Conservation (phyloP, 2,888 invertebrate species). For the Drosophila parthenogenetica region DNA sequence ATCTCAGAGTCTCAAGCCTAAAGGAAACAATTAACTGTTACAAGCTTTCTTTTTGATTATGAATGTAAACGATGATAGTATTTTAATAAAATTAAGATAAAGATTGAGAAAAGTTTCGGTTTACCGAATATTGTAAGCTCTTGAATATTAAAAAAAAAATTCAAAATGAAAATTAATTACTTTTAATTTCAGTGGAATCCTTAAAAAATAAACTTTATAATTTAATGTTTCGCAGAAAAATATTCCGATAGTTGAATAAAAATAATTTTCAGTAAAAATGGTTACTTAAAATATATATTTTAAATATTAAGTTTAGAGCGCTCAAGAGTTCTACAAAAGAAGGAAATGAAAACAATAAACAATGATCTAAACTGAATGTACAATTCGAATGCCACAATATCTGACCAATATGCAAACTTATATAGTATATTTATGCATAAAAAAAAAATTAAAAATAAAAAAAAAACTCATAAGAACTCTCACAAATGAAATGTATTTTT, state of each 20-base stretch:
- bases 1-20: slow-evolving; percentile 8
- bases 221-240: too few species aligned
- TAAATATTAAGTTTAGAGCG: too few species aligned
- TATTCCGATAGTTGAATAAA: too few species aligned
- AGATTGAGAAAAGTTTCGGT: slow-evolving; percentile 14
- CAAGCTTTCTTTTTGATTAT: slow-evolving; percentile 22
- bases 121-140: slow-evolving; percentile 21
- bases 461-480: slow-evolving; percentile 40
- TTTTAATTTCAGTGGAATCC: too few species aligned
- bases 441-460: slow-evolving; percentile 13
- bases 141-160: slow-evolving; percentile 9
- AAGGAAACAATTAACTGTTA: slow-evolving; percentile 14
- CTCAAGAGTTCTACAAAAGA: slow-evolving; percentile 5
- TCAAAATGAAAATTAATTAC: too few species aligned
- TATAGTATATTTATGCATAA: slow-evolving; percentile 53
- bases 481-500: slow-evolving; percentile 45
- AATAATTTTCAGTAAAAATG: too few species aligned
- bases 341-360: slow-evolving; percentile 45
- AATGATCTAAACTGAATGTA: slow-evolving; percentile 68
- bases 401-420: slow-evolving; percentile 71
- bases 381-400: slow-evolving; percentile 77
- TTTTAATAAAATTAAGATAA: slow-evolving; percentile 17
- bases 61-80: slow-evolving; percentile 24
- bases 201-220: too few species aligned
- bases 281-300: too few species aligned